These are phyloP conservation scores for Rhopalosiphum maidis DNA, from an alignment of 1,140 invertebrate species.

Conservation along the genomic window DNA sequence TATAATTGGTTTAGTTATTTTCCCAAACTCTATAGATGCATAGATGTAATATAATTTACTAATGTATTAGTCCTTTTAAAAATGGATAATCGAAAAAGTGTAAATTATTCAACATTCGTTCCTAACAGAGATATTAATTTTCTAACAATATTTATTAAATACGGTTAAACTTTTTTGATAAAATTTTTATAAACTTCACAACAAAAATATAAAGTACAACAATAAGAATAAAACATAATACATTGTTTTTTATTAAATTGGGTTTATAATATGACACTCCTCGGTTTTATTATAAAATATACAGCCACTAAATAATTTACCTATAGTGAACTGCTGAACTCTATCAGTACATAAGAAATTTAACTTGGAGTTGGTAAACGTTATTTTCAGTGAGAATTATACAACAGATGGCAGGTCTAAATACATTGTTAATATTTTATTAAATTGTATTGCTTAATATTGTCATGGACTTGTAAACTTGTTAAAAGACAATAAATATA, in stretches of 20 bases:
- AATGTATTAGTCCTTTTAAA: too few relatives aligned
- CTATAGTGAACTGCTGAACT: background rate
- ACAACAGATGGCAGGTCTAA: background rate
- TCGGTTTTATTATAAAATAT: background rate
- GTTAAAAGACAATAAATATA: too few relatives aligned
- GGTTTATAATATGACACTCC: background rate
- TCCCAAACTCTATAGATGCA: too few relatives aligned
- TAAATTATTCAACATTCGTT: too few relatives aligned
- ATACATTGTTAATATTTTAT: background rate
- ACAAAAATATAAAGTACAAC: background rate
- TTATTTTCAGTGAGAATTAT: background rate
- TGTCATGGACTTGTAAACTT: too few relatives aligned
- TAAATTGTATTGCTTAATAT: background rate
- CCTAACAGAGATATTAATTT: background rate
- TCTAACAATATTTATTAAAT: background rate
- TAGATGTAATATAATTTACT: too few relatives aligned
- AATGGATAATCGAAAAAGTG: too few relatives aligned
- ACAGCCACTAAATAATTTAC: background rate
- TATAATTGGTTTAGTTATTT: too few relatives aligned
- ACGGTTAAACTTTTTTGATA: too few relatives aligned
- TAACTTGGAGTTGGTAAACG: background rate
- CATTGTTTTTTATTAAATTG: too few relatives aligned
- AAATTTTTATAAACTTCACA: too few relatives aligned
- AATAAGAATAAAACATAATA: background rate
- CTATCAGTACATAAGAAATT: background rate